Evolutionary conservation across 2,113 vertebrate genomes (phyloP), one percentile per base, ranked within the genome.

Genomic region (Steatornis caripensis): DNA sequence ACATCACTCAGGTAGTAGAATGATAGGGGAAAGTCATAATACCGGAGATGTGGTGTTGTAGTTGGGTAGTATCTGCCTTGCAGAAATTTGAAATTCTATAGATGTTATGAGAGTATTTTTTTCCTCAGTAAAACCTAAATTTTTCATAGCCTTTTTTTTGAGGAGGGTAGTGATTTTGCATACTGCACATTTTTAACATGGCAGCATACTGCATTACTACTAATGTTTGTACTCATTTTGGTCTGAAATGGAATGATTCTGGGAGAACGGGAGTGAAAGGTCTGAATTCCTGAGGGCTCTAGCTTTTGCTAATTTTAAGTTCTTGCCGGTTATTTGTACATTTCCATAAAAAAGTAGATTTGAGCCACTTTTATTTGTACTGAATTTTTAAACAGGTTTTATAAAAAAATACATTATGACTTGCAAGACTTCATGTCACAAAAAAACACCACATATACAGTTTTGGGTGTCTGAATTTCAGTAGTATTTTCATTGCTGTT

Each of bases 1-100:
- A 98, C 98, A 98, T 98, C 98, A 98, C 98, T 98, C 98, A 98
- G 98, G 98, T 98, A 98, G 98, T 98, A 98, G 98, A 96, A 97
- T 64, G 98, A 96, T 96, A 96, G 96, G 97, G 96, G 80, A 92
- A 97, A 95, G 98, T 98, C 97, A 84, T 98, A 97, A 96, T 96
- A 96, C 92, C 37, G 68, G 95, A 93, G 87, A 74, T 72, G 97
- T 92, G 97, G 75, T 95, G 86, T 69, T 97, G 93, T 95, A 95
- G 93, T 93, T 87, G 95, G 94, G 84, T 95, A 93, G 97, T 96
- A 89, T 97, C 97, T 97, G 98, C 97, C 96, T 97, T 97, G 96
- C 94, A 91, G 97, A 96, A 86, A 65, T 97, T 93, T 96, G 96
- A 97, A 91, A 96, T 96, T 77, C 95, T 96, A 87, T 89, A 98